Evolutionary conservation across 2,888 invertebrate species (phyloP).

Genomic region (Chalcis sispes): DNA sequence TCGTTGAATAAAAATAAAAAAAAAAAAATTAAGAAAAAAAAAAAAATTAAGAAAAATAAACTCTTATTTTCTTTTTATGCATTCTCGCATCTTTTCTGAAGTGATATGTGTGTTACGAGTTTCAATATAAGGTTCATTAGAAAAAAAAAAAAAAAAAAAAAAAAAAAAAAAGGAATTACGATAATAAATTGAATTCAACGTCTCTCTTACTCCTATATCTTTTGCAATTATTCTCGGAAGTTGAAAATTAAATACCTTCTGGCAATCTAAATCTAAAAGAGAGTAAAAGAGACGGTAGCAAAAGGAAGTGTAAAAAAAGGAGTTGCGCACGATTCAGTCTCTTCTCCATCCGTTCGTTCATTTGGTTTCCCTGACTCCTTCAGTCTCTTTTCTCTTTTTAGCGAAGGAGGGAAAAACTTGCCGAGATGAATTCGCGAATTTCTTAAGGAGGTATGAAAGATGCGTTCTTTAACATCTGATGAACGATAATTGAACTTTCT

Average conservation of each 20-base stretch:
- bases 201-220: too few species aligned
- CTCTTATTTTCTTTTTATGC: neutral
- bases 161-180: too few species aligned
- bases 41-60: too few species aligned
- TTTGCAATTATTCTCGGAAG: conserved; percentile 20
- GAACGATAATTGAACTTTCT: conserved; percentile 37
- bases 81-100: conserved; percentile 8
- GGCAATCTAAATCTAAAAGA: neutral
- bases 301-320: neutral
- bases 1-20: too few species aligned
- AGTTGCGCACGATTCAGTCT: too few species aligned
- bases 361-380: too few species aligned
- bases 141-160: conserved; percentile 24
- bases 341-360: too few species aligned
- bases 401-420: neutral
- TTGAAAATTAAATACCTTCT: conserved; percentile 50
- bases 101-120: conserved; percentile 52
- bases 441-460: conserved; percentile 4
- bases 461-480: too few species aligned
- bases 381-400: neutral
- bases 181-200: too few species aligned
- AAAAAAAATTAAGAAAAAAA: too few species aligned
- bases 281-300: too few species aligned
- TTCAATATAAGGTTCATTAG: neutral
- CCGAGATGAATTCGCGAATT: conserved; percentile 33